Evolutionary conservation across 2,797 vertebrate genomes (phyloP), one percentile per base, ranked within the genome.

Genomic region (Syndactyla subalaris): DNA sequence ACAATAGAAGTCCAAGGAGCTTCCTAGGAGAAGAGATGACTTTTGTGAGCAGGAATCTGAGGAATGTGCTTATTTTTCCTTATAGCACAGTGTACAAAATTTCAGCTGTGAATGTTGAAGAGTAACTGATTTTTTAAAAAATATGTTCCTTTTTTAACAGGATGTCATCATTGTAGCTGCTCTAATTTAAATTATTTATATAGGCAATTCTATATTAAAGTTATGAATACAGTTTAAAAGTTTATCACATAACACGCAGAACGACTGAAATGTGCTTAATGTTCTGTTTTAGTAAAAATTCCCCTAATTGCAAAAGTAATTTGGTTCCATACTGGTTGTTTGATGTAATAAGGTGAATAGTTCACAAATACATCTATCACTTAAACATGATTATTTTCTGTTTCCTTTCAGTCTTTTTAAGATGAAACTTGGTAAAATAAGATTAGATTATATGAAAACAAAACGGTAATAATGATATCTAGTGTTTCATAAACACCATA

Each of bases 41-140:
- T 97, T 94, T 90, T 95, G 70, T 59, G 32, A 97, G 89, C 81
- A 89, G 93, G 96, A 97, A 97, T 98, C 96, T 86, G 83, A 95
- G 82, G 96, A 97, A 97, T 93, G 71, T 85, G 48, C 77, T 97
- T 78, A 72, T 85, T 92, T 97, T 96, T 95, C 48, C 85, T 97
- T 97, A 94, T 24, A 96, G 74, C 62, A 59, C 79, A 95, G 74
- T 77, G 91, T 84, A 85, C 70, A 95, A 97, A 91, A 97, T 94
- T 96, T 97, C 92, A 96, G 71, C 92, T 73, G 58, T 75, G 82
- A 92, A 82, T 88, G 67, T 78, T 94, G 89, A 94, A 73, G 81
- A 84, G 34, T 46, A 81, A 94, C 32, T 34, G n/a, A 54, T 24
- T 61, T 51, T 36, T 86, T 4, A 68, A 88, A 92, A 65, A 93